Base-by-base conservation (phyloP, 2,888 invertebrate genomes). In the Torymus auratus region DNA sequence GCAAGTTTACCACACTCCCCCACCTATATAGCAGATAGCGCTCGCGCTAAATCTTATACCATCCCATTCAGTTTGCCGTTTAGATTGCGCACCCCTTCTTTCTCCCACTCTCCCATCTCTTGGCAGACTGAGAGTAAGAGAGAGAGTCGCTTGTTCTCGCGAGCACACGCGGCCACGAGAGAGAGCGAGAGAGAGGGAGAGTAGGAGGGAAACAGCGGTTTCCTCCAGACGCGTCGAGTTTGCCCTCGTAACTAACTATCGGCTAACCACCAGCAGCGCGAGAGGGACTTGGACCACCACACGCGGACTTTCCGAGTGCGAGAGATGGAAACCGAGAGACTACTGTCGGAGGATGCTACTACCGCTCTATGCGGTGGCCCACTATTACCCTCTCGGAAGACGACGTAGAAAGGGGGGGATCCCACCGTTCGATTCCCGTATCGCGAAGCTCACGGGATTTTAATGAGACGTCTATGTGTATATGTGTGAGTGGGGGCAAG, bases 171-270 rank as follows among this genome's bases (percentile, higher is more conserved):
- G 4, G 28, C 28, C 28, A 4, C 28, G 28, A 28, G 28, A 28
- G 28, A 5, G 20, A 61, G 61, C 20, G 61, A 61, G 62, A 14
- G 14, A 23, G 23, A 62, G 20, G 28, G 62, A 13, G 28, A 28
- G 28, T 28, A 28, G 28, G n/a, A 23, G 56, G 41, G 58, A 68
- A 67, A 58, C 14, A 58, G 55, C 28, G 56, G 41, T 67, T 58
- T 23, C 52, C 62, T 41, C 15, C 12, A 65, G 41, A 55, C 4
- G 20, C 17, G 28, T 56, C 67, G 67, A 75, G 58, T 75, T 75
- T 58, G 58, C 58, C 23, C 50, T 23, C 50, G 62, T 41, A 23
- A 41, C 62, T 76, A 76, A 61, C 76, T 77, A 70, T 70, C 70
- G 62, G 69, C 55, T 77, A 77, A 77, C 70, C 62, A 62, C 77